Percentiles rank a stretch among this genome's conserved stretches.
Evolutionary conservation across 1,140 invertebrate genomes (phyloP).

Genomic region (Oppia nitens): DNA sequence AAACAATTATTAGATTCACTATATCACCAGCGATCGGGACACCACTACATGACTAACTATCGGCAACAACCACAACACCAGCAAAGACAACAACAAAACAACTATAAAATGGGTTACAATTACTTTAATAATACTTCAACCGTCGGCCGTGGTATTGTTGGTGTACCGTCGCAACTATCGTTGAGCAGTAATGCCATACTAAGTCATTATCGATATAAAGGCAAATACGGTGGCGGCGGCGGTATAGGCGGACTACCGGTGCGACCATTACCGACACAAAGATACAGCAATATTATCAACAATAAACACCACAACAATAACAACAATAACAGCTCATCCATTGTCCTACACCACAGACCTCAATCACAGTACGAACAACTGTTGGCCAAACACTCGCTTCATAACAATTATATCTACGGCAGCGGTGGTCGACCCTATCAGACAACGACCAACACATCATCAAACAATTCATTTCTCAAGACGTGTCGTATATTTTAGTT

Average conservation of each 20-base stretch:
- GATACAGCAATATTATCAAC: too few relatives aligned
- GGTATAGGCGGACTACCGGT: not conserved
- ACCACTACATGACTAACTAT: too few relatives aligned
- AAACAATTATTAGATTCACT: too few relatives aligned
- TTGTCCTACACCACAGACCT: not conserved
- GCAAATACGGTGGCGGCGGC: too few relatives aligned
- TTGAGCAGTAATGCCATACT: not conserved
- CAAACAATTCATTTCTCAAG: not conserved
- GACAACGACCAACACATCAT: not conserved
- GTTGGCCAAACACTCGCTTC: not conserved
- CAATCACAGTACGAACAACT: not conserved
- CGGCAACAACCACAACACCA: too few relatives aligned
- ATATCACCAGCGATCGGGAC: not conserved
- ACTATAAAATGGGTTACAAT: not conserved
- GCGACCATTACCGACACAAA: not conserved
- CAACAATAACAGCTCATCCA: too few relatives aligned
- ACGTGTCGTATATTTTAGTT: constrained; percentile 33
- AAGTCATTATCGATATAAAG: not conserved
- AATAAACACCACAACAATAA: too few relatives aligned
- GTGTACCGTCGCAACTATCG: not conserved
- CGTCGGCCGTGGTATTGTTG: not conserved
- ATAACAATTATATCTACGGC: not conserved
- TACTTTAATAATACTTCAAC: too few relatives aligned
- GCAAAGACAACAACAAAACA: not conserved
- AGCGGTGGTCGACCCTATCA: too few relatives aligned